These are phyloP conservation scores for Leptocoma aspasia DNA, from an alignment of 2,113 vertebrate species.

Conservation along the genomic window DNA sequence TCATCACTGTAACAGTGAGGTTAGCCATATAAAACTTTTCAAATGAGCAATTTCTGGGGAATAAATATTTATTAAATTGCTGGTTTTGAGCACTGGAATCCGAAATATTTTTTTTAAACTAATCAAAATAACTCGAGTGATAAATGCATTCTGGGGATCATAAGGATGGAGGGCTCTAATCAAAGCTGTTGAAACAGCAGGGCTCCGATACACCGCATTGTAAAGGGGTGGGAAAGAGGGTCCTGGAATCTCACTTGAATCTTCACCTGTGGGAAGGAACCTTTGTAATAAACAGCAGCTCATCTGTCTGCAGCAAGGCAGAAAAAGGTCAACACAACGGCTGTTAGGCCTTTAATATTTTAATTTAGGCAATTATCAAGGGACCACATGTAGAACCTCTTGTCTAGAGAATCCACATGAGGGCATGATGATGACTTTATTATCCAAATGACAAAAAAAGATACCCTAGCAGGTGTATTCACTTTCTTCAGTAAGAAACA, in stretches of 20 bases:
- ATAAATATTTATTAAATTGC: slow-evolving; percentile 73
- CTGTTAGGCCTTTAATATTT: slow-evolving; percentile 82
- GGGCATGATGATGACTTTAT: slow-evolving; percentile 80
- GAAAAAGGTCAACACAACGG: slow-evolving; percentile 75
- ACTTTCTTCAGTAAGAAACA: slow-evolving; percentile 43
- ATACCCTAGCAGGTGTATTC: slow-evolving; percentile 56
- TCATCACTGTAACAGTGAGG: slow-evolving; percentile 62
- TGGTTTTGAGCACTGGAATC: slow-evolving; percentile 59
- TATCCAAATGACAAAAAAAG: slow-evolving; percentile 73
- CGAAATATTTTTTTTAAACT: slow-evolving; percentile 59
- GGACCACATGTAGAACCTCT: slow-evolving; percentile 78
- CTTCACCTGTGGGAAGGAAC: slow-evolving; percentile 73
- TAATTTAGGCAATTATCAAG: slow-evolving; percentile 81
- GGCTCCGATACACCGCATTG: slow-evolving; percentile 16
- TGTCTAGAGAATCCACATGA: slow-evolving; percentile 76
- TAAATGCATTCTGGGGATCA: slow-evolving; percentile 47
- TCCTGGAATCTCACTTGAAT: slow-evolving; percentile 61
- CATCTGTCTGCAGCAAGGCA: slow-evolving; percentile 76
- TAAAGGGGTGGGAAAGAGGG: slow-evolving; percentile 35
- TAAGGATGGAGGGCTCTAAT: slow-evolving; percentile 56
- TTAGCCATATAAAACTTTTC: slow-evolving; percentile 73
- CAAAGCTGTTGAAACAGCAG: slow-evolving; percentile 67
- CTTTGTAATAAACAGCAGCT: slow-evolving; percentile 74
- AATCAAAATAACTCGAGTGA: slow-evolving; percentile 68
- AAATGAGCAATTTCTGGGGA: slow-evolving; percentile 73